Base-by-base conservation (phyloP, 1,140 invertebrate genomes). In the Probaryconus sp. region DNA sequence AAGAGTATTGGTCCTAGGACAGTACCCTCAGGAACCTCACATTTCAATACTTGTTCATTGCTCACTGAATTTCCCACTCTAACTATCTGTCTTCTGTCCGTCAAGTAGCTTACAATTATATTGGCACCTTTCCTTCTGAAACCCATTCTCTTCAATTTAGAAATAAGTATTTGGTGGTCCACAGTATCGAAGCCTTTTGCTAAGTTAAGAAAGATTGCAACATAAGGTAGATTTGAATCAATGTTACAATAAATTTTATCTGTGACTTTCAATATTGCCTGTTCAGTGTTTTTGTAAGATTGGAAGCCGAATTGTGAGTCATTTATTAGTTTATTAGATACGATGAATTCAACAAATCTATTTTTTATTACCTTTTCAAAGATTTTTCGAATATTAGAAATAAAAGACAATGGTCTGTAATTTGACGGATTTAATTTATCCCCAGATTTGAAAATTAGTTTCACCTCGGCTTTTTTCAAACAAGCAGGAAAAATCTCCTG, bases 141-240 rank as follows among this genome's bases (percentile, higher is more conserved):
- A 13, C 79, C 82, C 33, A 72, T 58, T 14, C 60, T 37, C 11
- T 74, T 18, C 3, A 83, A 37, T 65, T 81, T 82, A 9, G 38
- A 16, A 6, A 80, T 14, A 13, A 85, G 72, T 24, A 79, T 51
- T 3, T 61, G 17, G 37, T 75, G 72, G 47, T 78, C 13, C 0
- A 85, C 40, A 6, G 72, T 78, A 51, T 85, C 82, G 43, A 80
- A 81, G 5, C 77, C 78, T 42, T 73, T 77, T 4, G 43, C 28
- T 10, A 68, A 33, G 7, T 81, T 58, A 4, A 71, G 5, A 13
- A 48, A 55, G 2, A 21, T 38, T 5, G 24, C 20, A 5, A n/a
- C 5, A 11, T 7, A 16, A 0, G 30, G 18, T 48, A n/a, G 38
- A 33, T n/a, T 37, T 7, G 35, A 38, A 37, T 61, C 43, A 14